Base-by-base conservation (phyloP, 2,888 invertebrate species). In the Nomada fucata region DNA sequence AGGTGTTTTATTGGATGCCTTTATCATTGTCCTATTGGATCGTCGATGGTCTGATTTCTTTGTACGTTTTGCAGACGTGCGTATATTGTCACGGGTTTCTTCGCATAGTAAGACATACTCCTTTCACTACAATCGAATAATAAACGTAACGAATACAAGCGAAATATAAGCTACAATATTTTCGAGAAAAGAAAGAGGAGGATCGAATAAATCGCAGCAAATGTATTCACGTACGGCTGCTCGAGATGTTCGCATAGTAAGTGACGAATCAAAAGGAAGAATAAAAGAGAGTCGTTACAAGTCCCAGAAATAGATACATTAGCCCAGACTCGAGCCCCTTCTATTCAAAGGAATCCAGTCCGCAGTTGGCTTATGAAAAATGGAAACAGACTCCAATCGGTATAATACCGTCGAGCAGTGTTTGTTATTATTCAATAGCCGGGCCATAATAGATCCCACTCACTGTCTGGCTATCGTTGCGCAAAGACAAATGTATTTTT, bases 401-500 rank as follows among this genome's bases (percentile, higher is more conserved):
- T 55, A 65, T 70, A 76, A 70, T 26, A 52, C 42, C 18, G 7
- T 3, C 13, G 13, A 15, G 18, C 20, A 10, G 23, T n/a, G 53
- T 79, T 47, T 26, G 18, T 26, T 57, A 53, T 63, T 60, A 47
- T 76, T 80, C 72, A 36, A 63, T 63, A 68, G 26, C 53, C 61
- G 60, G 61, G 67, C 53, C 53, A 20, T 59, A 65, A 61, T 47
- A 23, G 52, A 29, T 50, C 52, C 29, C 47, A 10, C 15, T 60
- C 47, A 42, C 44, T 42, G 50, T 20, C 23, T 15, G 26, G 18
- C 44, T 65, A 70, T 79, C 69, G 26, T 79, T 79, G 79, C 77
- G 77, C 65, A 71, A 76, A 72, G 79, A 79, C 61, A 77, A 79
- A 79, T 79, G 71, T 57, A 77, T 26, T 71, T 71, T 77, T 71